Percentiles rank a stretch among this genome's conserved stretches.
phyloP scores from a whole-genome alignment of 2,113 vertebrate genomes.

The Alligator mississippiensis region DNA sequence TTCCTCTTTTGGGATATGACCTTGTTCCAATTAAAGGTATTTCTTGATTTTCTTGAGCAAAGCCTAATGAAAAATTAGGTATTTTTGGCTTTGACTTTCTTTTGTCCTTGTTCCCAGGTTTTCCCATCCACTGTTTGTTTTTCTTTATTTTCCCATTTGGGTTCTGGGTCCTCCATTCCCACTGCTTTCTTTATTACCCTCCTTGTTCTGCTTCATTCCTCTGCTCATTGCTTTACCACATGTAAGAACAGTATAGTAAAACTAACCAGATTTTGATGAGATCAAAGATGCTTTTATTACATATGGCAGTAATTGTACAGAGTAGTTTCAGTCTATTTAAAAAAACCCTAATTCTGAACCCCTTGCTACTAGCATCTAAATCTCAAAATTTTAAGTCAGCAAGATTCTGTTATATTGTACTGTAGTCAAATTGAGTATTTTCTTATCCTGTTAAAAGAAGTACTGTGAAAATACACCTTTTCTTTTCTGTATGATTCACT shows the following conservation, averaged over 20 bases:
- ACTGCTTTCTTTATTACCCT: neutral
- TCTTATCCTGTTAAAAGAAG: neutral
- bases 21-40: neutral
- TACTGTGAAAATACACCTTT: neutral
- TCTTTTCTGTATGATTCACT: neutral
- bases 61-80: neutral
- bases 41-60: too few relatives aligned
- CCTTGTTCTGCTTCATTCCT: neutral
- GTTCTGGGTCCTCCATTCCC: neutral
- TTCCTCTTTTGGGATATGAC: neutral
- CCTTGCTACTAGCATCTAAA: neutral
- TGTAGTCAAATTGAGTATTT: neutral
- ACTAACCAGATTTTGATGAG: neutral
- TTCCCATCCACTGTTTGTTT: neutral
- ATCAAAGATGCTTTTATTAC: neutral
- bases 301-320: neutral
- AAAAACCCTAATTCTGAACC: fast-evolving
- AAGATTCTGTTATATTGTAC: neutral
- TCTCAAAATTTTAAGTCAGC: neutral
- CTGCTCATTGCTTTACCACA: neutral
- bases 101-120: neutral
- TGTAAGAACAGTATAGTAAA: neutral
- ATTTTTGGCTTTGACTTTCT: neutral
- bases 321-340: neutral
- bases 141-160: neutral